Evolutionary conservation across 2,888 invertebrate species (phyloP).

Genomic region (Adela reaumurella): DNA sequence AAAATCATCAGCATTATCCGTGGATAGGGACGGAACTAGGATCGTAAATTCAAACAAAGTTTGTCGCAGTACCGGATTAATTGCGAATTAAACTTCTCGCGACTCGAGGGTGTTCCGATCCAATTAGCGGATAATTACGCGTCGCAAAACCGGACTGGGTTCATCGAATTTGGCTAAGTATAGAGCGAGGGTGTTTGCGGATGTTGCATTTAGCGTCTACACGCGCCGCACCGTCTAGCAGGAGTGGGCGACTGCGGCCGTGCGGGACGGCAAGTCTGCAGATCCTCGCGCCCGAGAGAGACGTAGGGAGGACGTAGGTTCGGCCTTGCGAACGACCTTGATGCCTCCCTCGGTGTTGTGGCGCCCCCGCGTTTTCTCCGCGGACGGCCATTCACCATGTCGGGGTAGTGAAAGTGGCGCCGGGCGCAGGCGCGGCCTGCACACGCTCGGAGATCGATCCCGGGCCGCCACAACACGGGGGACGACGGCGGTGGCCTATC

Average conservation of each 20-base stretch:
- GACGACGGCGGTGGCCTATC: no score
- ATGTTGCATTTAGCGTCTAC: constrained; percentile 25
- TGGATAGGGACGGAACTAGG: no score
- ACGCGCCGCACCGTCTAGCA: no score
- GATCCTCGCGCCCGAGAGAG: constrained; percentile 20
- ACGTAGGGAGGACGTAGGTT: constrained; percentile 32
- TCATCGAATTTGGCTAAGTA: no score
- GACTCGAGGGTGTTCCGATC: no score
- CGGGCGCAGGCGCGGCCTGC: constrained; percentile 40
- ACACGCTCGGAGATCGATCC: constrained; percentile 33
- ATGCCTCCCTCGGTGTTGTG: constrained; percentile 22
- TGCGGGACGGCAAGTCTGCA: not conserved
- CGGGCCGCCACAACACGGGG: constrained; percentile 26
- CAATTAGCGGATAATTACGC: no score
- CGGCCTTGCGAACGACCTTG: constrained; percentile 46
- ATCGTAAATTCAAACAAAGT: no score
- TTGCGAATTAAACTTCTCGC: no score
- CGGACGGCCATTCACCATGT: constrained; percentile 42
- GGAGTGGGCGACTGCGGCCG: no score
- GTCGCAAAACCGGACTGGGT: no score
- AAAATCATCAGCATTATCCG: no score
- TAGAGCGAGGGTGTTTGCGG: constrained; percentile 17
- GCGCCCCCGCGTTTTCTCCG: constrained; percentile 28
- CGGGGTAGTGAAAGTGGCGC: constrained; percentile 24
- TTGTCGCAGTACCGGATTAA: no score